These are phyloP conservation scores for Corythaixoides concolor DNA, from an alignment of 2,113 vertebrate species.

Conservation along the genomic window DNA sequence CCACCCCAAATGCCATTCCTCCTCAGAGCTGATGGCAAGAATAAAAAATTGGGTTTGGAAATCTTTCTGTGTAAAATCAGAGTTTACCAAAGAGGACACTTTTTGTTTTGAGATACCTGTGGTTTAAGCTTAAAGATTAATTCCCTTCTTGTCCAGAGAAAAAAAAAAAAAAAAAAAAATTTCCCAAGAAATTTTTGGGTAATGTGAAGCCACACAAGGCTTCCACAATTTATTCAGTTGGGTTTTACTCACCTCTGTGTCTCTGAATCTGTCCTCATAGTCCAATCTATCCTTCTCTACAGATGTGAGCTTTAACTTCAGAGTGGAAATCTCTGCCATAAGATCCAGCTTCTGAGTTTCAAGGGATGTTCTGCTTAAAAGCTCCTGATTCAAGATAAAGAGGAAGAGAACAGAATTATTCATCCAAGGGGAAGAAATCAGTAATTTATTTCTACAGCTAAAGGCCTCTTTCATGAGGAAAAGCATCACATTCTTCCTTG, in stretches of 20 bases:
- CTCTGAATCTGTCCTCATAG: constrained; percentile 87
- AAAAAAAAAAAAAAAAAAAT: not conserved
- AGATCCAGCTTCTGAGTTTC: constrained; percentile 95
- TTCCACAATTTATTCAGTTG: not conserved
- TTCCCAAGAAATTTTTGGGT: not conserved
- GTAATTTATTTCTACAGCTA: not conserved
- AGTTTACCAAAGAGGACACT: not conserved
- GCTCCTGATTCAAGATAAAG: constrained; percentile 79
- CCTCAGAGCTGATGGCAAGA: not conserved
- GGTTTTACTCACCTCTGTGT: constrained; percentile 83
- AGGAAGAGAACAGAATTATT: not conserved
- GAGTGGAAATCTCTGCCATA: constrained; percentile 91
- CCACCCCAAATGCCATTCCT: not conserved
- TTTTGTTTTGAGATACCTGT: not conserved
- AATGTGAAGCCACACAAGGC: not conserved
- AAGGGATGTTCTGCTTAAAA: constrained; percentile 88
- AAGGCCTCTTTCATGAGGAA: not conserved
- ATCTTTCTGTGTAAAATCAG: not conserved
- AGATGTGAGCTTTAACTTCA: constrained; percentile 89
- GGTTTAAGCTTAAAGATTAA: not conserved
- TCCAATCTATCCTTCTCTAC: constrained; percentile 88
- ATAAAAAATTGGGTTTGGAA: not conserved
- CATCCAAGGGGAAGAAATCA: not conserved
- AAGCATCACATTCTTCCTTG: not conserved
- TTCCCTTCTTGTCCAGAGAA: not conserved